Evolutionary conservation across 2,888 invertebrate species (phyloP), one percentile per base, ranked within the genome.

Genomic region (Antheraea assamensis): DNA sequence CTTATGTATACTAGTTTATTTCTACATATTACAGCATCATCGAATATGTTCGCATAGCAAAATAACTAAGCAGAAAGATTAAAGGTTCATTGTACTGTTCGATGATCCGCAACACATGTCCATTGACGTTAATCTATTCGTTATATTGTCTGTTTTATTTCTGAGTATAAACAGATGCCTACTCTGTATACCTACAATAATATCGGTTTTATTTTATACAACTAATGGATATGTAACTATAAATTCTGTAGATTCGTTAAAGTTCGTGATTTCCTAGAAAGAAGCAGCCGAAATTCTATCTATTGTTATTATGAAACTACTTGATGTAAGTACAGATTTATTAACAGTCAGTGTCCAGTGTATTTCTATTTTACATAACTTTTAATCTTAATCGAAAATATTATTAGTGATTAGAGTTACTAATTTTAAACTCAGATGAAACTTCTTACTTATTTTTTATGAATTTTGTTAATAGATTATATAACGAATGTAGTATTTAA

Each of bases 81-180:
- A 75, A 79, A 77, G 81, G 88, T 85, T 86, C 85, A 84, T 83
- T 82, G 85, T 79, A 78, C 86, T 72, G 75, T 77, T 73, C 79
- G 77, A 81, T 81, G 79, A 82, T 82, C 78, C 75, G 76, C 77
- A 79, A 77, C 84, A 85, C 81, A 85, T 86, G 86, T 79, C 82
- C 78, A 82, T 77, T 83, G 81, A 81, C 79, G 81, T 78, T 83
- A 80, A 86, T 86, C 83, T 81, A 75, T 76, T 74, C 74, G 72
- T 72, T 74, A 71, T 74, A 73, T 74, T 71, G 75, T 76, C 76
- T 76, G 77, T 79, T 82, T 81, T 78, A 78, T 80, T 80, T 79
- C 76, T 80, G 73, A 75, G 76, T 77, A 74, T 76, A 72, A 73
- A 77, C 74, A 74, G 71, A 76, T 76, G 76, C 77, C 74, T 42